Conservation (phyloP, 53 echinoderm and acorn worm species). For the Henricia sp. region DNA sequence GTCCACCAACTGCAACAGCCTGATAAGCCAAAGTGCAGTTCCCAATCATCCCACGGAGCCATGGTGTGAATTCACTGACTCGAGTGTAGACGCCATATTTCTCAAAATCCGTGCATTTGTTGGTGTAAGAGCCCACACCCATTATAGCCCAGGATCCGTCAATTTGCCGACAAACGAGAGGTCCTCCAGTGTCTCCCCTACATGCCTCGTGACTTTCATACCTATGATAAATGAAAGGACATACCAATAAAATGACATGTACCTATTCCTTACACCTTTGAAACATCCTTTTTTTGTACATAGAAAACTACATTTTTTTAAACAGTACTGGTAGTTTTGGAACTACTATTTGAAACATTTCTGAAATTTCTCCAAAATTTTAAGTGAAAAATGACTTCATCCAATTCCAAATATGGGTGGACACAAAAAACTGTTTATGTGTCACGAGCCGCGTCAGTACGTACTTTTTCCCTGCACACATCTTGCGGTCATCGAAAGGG, state of each 20-base stretch:
- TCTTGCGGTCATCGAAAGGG: conserved; percentile 12
- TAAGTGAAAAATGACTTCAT: no score
- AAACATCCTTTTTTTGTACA: no score
- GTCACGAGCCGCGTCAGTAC: neutral
- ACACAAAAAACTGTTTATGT: no score
- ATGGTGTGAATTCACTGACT: conserved; percentile 2
- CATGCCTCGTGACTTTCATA: neutral
- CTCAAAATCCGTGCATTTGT: neutral
- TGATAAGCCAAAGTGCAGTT: conserved; percentile 38
- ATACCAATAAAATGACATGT: no score
- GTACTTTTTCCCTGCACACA: conserved; percentile 64
- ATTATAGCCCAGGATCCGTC: conserved; percentile 43
- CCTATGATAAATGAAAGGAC: conserved; percentile 15
- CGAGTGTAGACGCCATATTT: conserved; percentile 43
- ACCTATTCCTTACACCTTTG: no score
- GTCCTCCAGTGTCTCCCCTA: conserved; percentile 37
- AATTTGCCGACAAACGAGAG: conserved; percentile 41
- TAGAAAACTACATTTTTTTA: no score
- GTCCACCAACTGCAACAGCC: conserved; percentile 24
- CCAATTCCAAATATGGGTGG: no score
- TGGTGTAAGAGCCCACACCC: conserved; percentile 37
- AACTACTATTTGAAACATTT: no score
- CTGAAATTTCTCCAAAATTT: neutral
- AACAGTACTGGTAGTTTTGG: no score
- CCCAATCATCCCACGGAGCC: conserved; percentile 19